Evolutionary conservation across 2,113 vertebrate species (phyloP), one percentile per base, ranked within the genome.

Genomic region (Calidris pygmaea): DNA sequence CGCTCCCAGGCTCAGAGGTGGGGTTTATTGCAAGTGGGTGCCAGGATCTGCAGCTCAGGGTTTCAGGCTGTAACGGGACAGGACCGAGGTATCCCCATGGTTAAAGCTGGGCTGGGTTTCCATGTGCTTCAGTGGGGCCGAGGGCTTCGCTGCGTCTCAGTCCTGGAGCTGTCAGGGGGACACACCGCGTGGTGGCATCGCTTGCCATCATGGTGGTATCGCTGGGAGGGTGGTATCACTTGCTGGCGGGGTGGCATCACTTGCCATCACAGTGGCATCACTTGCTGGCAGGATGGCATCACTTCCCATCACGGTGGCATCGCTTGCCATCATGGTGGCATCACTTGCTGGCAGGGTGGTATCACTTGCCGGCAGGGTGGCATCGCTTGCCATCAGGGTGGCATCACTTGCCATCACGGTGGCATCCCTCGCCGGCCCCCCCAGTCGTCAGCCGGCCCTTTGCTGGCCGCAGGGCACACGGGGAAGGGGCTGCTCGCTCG

Each of bases 1-100:
- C 6, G 7, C 30, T 32, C 18, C 48, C 17, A 1, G 8, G 37
- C 30, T 43, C 17, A 20, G 50, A 7, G 0, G 5, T 1, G 2
- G 0, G 16, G 20, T 13, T 58, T 27, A 10, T 23, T 45, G 58
- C 1, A 0, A 47, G 43, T 47, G 43, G 62, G 15, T n/a, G 52
- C 53, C 52, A 18, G 59, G 47, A 70, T 63, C 62, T 39, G 71
- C 87, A 50, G 63, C 77, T 60, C 37, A 10, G 68, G 17, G 17
- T 14, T 6, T 26, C 3, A 1, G 3, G 15, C 58, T 27, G 56
- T 17, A 10, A 27, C 1, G 11, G 90, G 39, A 22, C 34, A n/a
- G 79, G 68, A 52, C 21, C 2, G 12, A 35, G 39, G 45, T 1
- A 1, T 19, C 56, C 67, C 4, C 1, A 3, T 4, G 24, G 5